phyloP scores from a whole-genome alignment of 1,140 invertebrate species.

The Protaetia brevitarsis region DNA sequence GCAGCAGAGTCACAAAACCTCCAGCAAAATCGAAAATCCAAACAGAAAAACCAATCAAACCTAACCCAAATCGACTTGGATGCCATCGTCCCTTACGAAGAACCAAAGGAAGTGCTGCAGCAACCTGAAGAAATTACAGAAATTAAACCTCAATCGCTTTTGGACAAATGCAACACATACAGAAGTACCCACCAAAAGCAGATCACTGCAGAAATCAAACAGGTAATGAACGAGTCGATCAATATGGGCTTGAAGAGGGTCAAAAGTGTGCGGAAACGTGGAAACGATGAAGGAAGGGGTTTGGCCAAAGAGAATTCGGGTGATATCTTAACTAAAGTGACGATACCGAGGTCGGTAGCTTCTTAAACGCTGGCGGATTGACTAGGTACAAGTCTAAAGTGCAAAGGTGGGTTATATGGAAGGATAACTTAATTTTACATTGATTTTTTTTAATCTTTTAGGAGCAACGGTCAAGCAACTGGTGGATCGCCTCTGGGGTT shows the following conservation, averaged over 20 bases:
- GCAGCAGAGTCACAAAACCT: not conserved
- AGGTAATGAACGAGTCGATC: slow-evolving; percentile 41
- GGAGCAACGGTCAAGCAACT: slow-evolving; percentile 58
- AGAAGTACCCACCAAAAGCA: slow-evolving; percentile 51
- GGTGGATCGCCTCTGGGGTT: slow-evolving; percentile 75
- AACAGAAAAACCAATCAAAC: slow-evolving; percentile 32
- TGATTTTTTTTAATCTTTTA: slow-evolving; percentile 43
- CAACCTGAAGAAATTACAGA: slow-evolving; percentile 46
- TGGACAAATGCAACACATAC: slow-evolving; percentile 47
- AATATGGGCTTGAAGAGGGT: slow-evolving; percentile 52
- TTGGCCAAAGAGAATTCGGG: slow-evolving; percentile 53
- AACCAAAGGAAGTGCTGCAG: slow-evolving; percentile 49
- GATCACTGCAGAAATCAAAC: slow-evolving; percentile 46
- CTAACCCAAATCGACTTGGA: slow-evolving; percentile 40
- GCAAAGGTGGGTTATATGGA: slow-evolving; percentile 51
- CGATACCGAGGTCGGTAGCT: slow-evolving; percentile 79
- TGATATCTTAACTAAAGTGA: slow-evolving; percentile 78
- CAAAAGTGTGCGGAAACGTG: slow-evolving; percentile 49
- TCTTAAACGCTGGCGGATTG: slow-evolving; percentile 71
- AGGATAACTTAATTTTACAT: not conserved
- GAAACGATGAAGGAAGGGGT: slow-evolving; percentile 15
- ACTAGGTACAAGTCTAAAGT: slow-evolving; percentile 65
- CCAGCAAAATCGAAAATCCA: not conserved
- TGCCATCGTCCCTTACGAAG: slow-evolving; percentile 51
- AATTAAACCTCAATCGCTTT: slow-evolving; percentile 47